These are phyloP conservation scores for Mola mola DNA, from an alignment of 2,113 vertebrate species.

Conservation along the genomic window DNA sequence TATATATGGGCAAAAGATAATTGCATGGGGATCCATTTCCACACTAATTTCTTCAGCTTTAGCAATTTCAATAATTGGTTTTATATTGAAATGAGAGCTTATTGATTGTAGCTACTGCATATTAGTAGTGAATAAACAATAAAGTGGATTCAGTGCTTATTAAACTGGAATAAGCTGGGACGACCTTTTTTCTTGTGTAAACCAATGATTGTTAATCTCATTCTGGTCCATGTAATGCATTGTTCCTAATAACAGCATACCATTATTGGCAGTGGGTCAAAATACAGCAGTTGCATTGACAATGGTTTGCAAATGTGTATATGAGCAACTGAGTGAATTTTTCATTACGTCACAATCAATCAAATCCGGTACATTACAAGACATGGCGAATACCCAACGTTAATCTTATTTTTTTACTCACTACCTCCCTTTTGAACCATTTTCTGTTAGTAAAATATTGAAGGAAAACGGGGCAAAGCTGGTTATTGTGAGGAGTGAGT, in stretches of 20 bases:
- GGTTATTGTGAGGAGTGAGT: constrained; percentile 11
- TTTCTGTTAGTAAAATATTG: constrained; percentile 7
- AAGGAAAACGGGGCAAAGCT: background rate
- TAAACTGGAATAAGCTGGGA: constrained; percentile 72
- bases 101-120: constrained; percentile 80
- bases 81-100: constrained; percentile 77
- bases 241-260: constrained; percentile 62
- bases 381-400: constrained; percentile 7
- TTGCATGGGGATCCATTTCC: constrained; percentile 55
- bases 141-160: constrained; percentile 73
- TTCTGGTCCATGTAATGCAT: constrained; percentile 67
- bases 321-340: constrained; percentile 25
- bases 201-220: constrained; percentile 75
- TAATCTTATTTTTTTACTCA: constrained; percentile 14
- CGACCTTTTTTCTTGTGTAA: constrained; percentile 66
- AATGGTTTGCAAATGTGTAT: constrained; percentile 45
- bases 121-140: constrained; percentile 85
- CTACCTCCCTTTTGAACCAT: background rate
- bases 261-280: constrained; percentile 65
- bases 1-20: constrained; percentile 54
- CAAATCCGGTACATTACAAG: constrained; percentile 2
- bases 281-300: constrained; percentile 67
- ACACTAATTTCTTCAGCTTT: constrained; percentile 63
- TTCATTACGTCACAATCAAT: constrained; percentile 26
- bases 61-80: constrained; percentile 77